These are phyloP conservation scores for Thaumetopoea pityocampa DNA, from an alignment of 1,140 invertebrate species.

Conservation along the genomic window DNA sequence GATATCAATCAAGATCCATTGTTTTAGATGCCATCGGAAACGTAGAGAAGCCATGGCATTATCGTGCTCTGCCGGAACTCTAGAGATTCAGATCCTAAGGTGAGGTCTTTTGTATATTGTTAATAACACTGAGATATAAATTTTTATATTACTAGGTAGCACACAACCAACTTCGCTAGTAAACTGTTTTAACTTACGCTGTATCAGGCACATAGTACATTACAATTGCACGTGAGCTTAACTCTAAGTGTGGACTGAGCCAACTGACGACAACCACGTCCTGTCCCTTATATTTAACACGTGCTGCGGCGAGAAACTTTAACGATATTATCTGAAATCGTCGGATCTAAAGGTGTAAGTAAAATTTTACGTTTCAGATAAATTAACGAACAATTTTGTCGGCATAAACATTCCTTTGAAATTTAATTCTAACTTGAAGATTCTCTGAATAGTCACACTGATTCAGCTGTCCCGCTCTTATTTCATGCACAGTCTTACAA, in stretches of 20 bases:
- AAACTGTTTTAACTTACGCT: slow-evolving; percentile 32
- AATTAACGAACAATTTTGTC: slow-evolving; percentile 33
- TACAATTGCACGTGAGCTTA: slow-evolving; percentile 44
- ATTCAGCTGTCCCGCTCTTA: slow-evolving; percentile 13
- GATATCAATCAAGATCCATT: too few species aligned
- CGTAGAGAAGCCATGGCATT: too few species aligned
- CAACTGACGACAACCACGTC: slow-evolving; percentile 36
- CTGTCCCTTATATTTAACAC: slow-evolving; percentile 39
- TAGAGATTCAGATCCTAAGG: too few species aligned
- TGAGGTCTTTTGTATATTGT: too few species aligned
- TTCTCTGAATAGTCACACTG: slow-evolving; percentile 16
- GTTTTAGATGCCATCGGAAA: too few species aligned
- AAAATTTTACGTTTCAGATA: slow-evolving; percentile 29
- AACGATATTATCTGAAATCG: slow-evolving; percentile 38
- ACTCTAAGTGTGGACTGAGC: slow-evolving; percentile 25
- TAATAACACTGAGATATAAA: too few species aligned
- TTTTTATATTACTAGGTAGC: neutral
- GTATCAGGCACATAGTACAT: slow-evolving; percentile 41
- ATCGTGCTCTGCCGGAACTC: too few species aligned
- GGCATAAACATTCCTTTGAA: slow-evolving; percentile 23
- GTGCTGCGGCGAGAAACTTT: slow-evolving; percentile 27
- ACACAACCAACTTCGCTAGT: slow-evolving; percentile 11
- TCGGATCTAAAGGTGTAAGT: slow-evolving; percentile 21
- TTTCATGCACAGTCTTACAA: slow-evolving; percentile 10
- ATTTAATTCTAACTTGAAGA: slow-evolving; percentile 21